Base-by-base conservation (phyloP, 2,113 vertebrate species). In the Rousettus leschenaultii region DNA sequence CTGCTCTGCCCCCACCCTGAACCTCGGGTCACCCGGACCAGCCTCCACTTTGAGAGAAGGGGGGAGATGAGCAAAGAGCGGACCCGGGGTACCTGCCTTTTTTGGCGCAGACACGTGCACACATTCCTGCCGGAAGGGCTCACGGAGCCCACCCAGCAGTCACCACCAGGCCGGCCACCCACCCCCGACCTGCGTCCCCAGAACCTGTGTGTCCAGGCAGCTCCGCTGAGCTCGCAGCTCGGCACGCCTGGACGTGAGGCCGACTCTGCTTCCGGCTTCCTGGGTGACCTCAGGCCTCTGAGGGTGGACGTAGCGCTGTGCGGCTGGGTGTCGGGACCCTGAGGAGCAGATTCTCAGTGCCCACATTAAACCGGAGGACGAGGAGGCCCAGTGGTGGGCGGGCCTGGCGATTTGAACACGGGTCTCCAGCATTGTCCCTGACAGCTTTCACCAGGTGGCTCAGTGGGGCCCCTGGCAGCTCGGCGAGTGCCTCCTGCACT, bases 141-240 rank as follows among this genome's bases (percentile, higher is more conserved):
- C 59, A 1, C 0, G 28, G n/a, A 71, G 75, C 38, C 59, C 65
- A 8, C 38, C 59, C 65, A 8, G 43, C 43, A 18, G 59, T 35
- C 26, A 38, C 45, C 7, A 7, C 45, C 7, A 15, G 5, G 28
- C 51, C 3, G 8, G 53, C 68, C 26, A 1, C 75, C 28, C 16
- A 0, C 4, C 6, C 0, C 57, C 3, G 13, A 13, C 38, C 73
- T 40, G 5, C 24, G n/a, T 48, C 57, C 30, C 21, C 33, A 7
- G 38, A 35, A 18, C 14, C 35, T 15, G 45, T 22, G 51, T 5
- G 51, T 14, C 84, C 24, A 10, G 74, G 40, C 1, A 1, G 38
- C 18, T 7, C 10, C 30, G 3, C 71, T 3, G 26, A 55, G 48
- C 48, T 9, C 6, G 1, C 66, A 18, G n/a, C 43, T 0, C 16